These are phyloP conservation scores for Rhamphomyia laevipes DNA, from an alignment of 2,888 invertebrate species.

Conservation along the genomic window DNA sequence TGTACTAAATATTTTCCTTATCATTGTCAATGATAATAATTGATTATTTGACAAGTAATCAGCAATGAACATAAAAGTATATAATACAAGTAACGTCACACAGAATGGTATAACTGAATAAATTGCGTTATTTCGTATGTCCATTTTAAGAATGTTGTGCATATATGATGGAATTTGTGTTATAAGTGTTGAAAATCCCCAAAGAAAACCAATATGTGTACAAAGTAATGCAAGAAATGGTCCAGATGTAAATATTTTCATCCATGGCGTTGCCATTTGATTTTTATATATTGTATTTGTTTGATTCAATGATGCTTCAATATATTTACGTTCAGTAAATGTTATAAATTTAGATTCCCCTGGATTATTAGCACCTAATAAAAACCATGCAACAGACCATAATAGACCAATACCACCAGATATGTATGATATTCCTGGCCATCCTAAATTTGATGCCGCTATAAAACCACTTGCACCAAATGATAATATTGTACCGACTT, in stretches of 20 bases:
- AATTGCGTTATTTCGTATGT: slow-evolving; percentile 59
- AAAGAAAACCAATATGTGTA: slow-evolving; percentile 58
- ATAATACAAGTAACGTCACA: slow-evolving; percentile 47
- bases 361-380: slow-evolving; percentile 55
- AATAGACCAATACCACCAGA: slow-evolving; percentile 51
- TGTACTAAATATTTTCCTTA: slow-evolving; percentile 27
- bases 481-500: slow-evolving; percentile 67
- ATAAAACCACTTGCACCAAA: slow-evolving; percentile 61
- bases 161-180: slow-evolving; percentile 75
- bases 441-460: slow-evolving; percentile 53
- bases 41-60: slow-evolving; percentile 14
- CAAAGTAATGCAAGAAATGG: slow-evolving; percentile 64
- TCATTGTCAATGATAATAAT: slow-evolving; percentile 26
- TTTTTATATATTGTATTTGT: slow-evolving; percentile 19
- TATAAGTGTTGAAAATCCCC: slow-evolving; percentile 74
- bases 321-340: slow-evolving; percentile 50
- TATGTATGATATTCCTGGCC: slow-evolving; percentile 67
- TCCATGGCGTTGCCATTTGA: slow-evolving; percentile 53
- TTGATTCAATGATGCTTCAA: slow-evolving; percentile 50
- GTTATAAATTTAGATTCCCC: slow-evolving; percentile 47
- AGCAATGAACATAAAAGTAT: slow-evolving; percentile 36
- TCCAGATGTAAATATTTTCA: slow-evolving; percentile 55
- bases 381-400: slow-evolving; percentile 49
- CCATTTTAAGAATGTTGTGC: slow-evolving; percentile 55
- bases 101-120: slow-evolving; percentile 62